phyloP scores from a whole-genome alignment of 64 coral and sea anemone species.

The Actinia equina region DNA sequence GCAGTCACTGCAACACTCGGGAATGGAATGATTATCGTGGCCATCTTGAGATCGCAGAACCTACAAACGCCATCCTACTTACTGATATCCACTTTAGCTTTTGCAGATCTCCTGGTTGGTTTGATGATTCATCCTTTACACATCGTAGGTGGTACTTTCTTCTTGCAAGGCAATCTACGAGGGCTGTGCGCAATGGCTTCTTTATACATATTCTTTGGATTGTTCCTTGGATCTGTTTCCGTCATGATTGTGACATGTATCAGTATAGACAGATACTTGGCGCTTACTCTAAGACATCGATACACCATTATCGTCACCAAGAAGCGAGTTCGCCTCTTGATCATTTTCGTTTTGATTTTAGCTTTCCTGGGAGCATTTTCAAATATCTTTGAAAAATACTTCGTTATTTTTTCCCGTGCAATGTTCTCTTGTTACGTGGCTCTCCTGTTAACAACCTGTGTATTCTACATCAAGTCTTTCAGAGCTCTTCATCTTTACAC shows the following conservation, averaged over 20 bases:
- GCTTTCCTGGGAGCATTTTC: not conserved
- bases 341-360: not conserved
- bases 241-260: not conserved
- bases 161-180: not conserved
- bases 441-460: not conserved
- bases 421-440: not conserved
- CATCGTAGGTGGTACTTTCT: not conserved
- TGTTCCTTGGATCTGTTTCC: not conserved
- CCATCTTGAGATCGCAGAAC: too few species aligned
- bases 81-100: not conserved
- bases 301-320: not conserved
- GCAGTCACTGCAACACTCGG: not conserved
- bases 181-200: not conserved
- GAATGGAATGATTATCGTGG: too few species aligned
- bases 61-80: not conserved
- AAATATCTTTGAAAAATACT: not conserved
- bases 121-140: not conserved
- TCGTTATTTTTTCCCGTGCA: not conserved
- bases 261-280: slow-evolving; percentile 1
- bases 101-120: slow-evolving; percentile 10
- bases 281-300: slow-evolving; percentile 1
- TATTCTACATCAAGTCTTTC: not conserved
- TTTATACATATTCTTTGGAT: not conserved
- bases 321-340: not conserved
- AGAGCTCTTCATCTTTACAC: slow-evolving; percentile 3